Evolutionary conservation across 1,140 invertebrate genomes (phyloP), one percentile per base, ranked within the genome.

Genomic region (Bombus cullumanus): DNA sequence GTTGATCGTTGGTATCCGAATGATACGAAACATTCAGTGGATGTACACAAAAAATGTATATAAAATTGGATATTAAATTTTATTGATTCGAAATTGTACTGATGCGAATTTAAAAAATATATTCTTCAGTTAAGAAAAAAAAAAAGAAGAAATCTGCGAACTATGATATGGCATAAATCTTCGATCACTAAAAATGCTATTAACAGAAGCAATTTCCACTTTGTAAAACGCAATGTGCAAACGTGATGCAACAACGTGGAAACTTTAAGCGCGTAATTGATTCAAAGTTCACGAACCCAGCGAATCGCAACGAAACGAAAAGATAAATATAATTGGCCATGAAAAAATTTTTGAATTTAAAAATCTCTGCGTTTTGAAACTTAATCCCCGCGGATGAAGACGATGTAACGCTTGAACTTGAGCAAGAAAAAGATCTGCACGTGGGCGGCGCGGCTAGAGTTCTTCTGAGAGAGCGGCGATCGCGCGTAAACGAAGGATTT

Each of bases 401-500:
- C 1, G 41, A 10, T 28, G 57, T 39, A 31, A 31, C 39, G 75
- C 9, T 69, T 47, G 64, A 84, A 80, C 53, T 80, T 41, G 68
- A 43, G 28, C 59, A 41, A 41, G 37, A 22, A 57, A 71, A 59
- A 84, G 34, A 37, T 6, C 9, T 15, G 22, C 8, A 34, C 18
- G 76, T 79, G 76, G 75, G 83, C 66, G 75, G 4, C 2, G 22
- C 15, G 57, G 47, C 39, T 43, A 59, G 39, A 84, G 79, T 72
- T 84, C 41, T 85, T 41, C 34, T 15, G 8, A 37, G 68, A 62
- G 47, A 81, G 15, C 10, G 34, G 62, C 59, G 69, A 80, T 57
- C 83, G 69, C 84, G 73, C 62, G 81, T 69, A 85, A 79, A 85
- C 34, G 68, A 80, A 91, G 85, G 87, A 90, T 90, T 91, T 88